Evolutionary conservation across 2,797 vertebrate genomes (phyloP).

Genomic region (Myiotriccus ornatus): DNA sequence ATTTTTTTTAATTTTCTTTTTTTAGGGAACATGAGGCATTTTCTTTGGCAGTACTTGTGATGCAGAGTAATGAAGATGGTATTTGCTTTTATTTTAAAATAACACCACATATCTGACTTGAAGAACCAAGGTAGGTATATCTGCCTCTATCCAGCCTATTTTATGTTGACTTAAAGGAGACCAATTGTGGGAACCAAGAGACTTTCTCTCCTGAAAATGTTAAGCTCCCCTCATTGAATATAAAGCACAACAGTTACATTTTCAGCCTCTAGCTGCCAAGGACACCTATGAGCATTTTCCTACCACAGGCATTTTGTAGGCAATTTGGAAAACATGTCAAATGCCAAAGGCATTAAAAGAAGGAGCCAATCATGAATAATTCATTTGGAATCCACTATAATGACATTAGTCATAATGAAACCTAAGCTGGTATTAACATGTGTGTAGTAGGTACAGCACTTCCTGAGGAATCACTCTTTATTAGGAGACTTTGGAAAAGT

Average conservation of each 20-base stretch:
- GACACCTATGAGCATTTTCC: constrained; percentile 59
- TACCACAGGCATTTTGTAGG: constrained; percentile 48
- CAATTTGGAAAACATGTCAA: constrained; percentile 52
- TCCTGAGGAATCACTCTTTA: constrained; percentile 26
- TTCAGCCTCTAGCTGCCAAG: constrained; percentile 22
- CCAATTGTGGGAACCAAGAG: background rate
- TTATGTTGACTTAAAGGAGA: background rate
- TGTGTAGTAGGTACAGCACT: constrained; percentile 14
- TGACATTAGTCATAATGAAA: constrained; percentile 57
- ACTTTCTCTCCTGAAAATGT: background rate
- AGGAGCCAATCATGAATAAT: constrained; percentile 61
- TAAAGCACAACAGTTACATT: constrained; percentile 2
- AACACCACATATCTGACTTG: background rate
- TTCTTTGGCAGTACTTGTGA: background rate
- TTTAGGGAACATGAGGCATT: background rate
- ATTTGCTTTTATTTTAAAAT: background rate
- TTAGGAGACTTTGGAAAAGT: background rate
- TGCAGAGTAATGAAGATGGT: background rate
- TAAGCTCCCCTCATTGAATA: background rate
- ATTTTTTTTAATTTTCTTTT: background rate
- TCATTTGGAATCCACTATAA: constrained; percentile 51
- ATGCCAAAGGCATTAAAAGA: constrained; percentile 57
- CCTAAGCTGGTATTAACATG: constrained; percentile 45
- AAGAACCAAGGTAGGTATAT: background rate
- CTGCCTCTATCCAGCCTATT: background rate